Conservation (phyloP, 2,888 invertebrate species). For the Beris chalybata region DNA sequence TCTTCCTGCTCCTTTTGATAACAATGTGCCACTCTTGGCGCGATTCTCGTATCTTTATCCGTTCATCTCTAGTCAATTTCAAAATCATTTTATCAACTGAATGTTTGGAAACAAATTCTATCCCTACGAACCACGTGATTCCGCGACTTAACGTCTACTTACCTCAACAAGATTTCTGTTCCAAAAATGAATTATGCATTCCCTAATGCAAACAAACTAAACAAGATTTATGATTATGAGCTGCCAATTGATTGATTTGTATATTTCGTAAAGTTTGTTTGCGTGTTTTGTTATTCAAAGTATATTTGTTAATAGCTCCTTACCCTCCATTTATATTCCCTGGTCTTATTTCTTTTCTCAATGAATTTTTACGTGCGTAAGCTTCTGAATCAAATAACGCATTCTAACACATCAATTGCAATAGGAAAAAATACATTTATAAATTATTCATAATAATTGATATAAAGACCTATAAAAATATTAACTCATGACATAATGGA, state of each 20-base stretch:
- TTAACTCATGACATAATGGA: too few species aligned
- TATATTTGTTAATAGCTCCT: too few species aligned
- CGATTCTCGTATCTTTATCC: slow-evolving; percentile 21
- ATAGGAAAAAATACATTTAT: too few species aligned
- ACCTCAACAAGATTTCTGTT: not conserved
- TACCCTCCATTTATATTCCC: too few species aligned
- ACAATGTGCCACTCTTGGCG: slow-evolving; percentile 32
- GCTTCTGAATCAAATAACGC: too few species aligned
- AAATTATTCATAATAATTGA: too few species aligned
- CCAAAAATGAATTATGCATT: slow-evolving; percentile 15
- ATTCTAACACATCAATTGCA: too few species aligned
- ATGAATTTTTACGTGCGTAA: too few species aligned
- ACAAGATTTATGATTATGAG: not conserved
- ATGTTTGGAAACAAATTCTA: not conserved
- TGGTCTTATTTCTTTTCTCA: too few species aligned
- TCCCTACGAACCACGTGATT: not conserved
- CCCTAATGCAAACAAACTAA: not conserved
- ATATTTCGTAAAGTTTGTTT: too few species aligned
- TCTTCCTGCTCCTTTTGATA: slow-evolving; percentile 23
- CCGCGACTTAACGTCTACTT: not conserved
- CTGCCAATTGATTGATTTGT: slow-evolving; percentile 1
- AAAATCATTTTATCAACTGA: slow-evolving; percentile 16
- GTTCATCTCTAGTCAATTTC: slow-evolving; percentile 17
- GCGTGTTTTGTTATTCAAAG: too few species aligned
- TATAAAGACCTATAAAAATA: too few species aligned